phyloP scores from a whole-genome alignment of 2,113 vertebrate genomes.

The Sorex araneus region DNA sequence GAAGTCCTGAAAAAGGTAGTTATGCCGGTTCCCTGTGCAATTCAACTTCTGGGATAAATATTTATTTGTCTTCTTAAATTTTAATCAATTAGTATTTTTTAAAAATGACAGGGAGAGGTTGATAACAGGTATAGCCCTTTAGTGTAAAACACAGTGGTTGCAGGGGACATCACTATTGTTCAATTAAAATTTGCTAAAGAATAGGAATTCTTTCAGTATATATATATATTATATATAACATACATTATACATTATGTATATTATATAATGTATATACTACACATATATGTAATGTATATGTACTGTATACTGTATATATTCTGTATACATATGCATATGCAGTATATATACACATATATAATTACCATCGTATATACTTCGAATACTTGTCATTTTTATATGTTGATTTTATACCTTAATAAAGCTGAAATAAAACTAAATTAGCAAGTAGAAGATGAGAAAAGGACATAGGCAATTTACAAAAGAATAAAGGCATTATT shows the following conservation, averaged over 20 bases:
- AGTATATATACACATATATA: background rate
- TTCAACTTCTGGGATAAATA: background rate
- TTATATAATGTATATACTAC: too few relatives aligned
- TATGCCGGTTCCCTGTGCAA: conserved; percentile 14
- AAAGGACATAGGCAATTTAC: background rate
- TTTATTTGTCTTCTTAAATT: background rate
- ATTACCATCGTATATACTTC: background rate
- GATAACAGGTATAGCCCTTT: background rate
- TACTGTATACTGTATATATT: too few relatives aligned
- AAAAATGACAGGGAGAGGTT: background rate
- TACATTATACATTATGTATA: background rate
- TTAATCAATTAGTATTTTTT: conserved; percentile 11
- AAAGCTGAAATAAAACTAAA: conserved; percentile 30
- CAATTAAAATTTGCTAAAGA: background rate
- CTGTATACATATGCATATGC: too few relatives aligned
- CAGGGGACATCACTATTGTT: too few relatives aligned
- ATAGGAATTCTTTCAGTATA: background rate
- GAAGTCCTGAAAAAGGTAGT: background rate
- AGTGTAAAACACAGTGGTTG: too few relatives aligned
- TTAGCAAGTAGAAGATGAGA: conserved; percentile 27
- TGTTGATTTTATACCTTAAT: background rate
- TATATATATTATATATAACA: background rate
- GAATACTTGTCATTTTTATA: conserved; percentile 3
- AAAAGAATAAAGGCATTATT: conserved; percentile 22
- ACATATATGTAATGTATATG: too few relatives aligned